Percentiles rank a stretch among this genome's conserved stretches.
Evolutionary conservation across 2,888 invertebrate genomes (phyloP).

Genomic region (Netelia fuscicornis): DNA sequence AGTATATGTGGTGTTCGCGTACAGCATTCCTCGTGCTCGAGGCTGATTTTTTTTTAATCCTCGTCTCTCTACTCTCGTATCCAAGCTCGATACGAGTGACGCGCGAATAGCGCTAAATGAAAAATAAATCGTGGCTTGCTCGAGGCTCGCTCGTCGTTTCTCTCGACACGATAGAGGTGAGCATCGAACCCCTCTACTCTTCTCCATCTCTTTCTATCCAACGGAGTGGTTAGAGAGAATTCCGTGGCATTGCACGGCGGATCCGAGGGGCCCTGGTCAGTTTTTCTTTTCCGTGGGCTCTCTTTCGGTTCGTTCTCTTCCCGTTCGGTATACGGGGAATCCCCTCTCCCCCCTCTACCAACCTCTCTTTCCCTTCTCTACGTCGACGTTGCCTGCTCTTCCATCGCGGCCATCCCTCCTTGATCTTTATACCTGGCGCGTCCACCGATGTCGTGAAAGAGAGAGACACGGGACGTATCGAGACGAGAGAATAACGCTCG

Average conservation of each 20-base stretch:
- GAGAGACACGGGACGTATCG: background rate
- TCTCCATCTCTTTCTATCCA: slow-evolving; percentile 39
- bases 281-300: slow-evolving; percentile 21
- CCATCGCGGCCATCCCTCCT: slow-evolving; percentile 38
- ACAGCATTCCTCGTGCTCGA: slow-evolving; percentile 4
- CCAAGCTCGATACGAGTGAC: background rate
- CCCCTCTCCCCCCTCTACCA: background rate
- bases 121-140: slow-evolving; percentile 14
- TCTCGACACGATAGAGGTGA: slow-evolving; percentile 28
- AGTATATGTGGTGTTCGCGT: slow-evolving; percentile 5
- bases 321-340: background rate
- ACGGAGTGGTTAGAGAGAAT: slow-evolving; percentile 45
- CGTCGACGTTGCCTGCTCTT: slow-evolving; percentile 21
- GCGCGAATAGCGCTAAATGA: background rate
- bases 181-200: slow-evolving; percentile 19
- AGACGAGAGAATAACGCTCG: slow-evolving; percentile 1
- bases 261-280: slow-evolving; percentile 19
- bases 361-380: background rate
- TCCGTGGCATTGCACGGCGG: slow-evolving; percentile 37
- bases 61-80: background rate
- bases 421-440: slow-evolving; percentile 56
- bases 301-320: slow-evolving; percentile 10
- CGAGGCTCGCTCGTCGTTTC: slow-evolving; percentile 20
- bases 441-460: slow-evolving; percentile 40
- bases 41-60: background rate